Percentiles rank a stretch among this genome's conserved stretches.
Evolutionary conservation across 2,888 invertebrate species (phyloP).

Genomic region (Drosophila mulleri): DNA sequence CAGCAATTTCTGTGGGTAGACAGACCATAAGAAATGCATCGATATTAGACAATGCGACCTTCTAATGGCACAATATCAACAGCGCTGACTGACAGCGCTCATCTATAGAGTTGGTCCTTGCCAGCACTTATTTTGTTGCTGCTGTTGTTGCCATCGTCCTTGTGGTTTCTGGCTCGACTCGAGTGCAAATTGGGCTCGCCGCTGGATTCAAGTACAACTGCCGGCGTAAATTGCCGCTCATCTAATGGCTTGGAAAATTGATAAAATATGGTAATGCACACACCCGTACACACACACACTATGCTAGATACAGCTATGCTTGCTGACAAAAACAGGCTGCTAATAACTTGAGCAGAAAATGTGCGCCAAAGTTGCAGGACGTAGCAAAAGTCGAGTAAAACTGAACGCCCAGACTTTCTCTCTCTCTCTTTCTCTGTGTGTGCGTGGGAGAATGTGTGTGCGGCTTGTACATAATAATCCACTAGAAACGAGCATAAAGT

Average conservation of each 20-base stretch:
- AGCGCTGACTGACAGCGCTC: conserved; percentile 53
- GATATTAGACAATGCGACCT: conserved; percentile 39
- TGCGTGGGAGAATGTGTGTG: conserved; percentile 28
- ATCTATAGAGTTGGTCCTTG: conserved; percentile 51
- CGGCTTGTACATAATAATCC: conserved; percentile 80
- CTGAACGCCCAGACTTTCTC: conserved; percentile 56
- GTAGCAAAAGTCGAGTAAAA: conserved; percentile 78
- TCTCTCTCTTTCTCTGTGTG: background rate
- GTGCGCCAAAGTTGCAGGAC: conserved; percentile 79
- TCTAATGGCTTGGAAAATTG: conserved; percentile 83
- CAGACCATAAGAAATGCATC: conserved; percentile 40
- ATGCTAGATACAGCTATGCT: conserved; percentile 45
- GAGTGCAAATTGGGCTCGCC: conserved; percentile 80
- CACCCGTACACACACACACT: conserved; percentile 45
- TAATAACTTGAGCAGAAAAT: conserved; percentile 80
- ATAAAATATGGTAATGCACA: conserved; percentile 82
- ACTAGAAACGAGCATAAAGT: conserved; percentile 79
- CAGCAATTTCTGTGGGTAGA: conserved; percentile 88
- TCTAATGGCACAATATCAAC: conserved; percentile 54
- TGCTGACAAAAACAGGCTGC: conserved; percentile 80
- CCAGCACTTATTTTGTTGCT: conserved; percentile 46
- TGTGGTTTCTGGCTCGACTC: conserved; percentile 59
- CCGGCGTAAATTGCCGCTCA: conserved; percentile 77
- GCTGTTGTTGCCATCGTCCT: conserved; percentile 42
- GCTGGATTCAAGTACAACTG: conserved; percentile 78